Percentiles rank a stretch among this genome's conserved stretches.
Conservation (phyloP, 2,797 vertebrate species). For the Salmo trutta region DNA sequence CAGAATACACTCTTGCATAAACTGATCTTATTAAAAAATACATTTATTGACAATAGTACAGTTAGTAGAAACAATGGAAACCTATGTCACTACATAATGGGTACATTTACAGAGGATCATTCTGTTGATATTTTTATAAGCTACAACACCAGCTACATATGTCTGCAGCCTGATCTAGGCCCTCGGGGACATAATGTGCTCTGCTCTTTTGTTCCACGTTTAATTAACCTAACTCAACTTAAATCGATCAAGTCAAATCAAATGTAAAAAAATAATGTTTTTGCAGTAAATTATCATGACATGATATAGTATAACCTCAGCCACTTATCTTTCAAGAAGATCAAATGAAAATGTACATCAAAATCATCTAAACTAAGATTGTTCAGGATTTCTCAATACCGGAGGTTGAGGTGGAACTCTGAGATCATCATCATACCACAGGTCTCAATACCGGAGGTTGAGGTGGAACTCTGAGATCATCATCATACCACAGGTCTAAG, state of each 20-base stretch:
- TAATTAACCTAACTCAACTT: conserved; percentile 10
- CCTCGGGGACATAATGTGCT: not conserved
- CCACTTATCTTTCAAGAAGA: not conserved
- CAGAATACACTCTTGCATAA: conserved; percentile 8
- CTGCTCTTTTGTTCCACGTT: conserved; percentile 32
- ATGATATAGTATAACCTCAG: not conserved
- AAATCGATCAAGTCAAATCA: not conserved
- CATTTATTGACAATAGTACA: conserved; percentile 50
- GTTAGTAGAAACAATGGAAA: conserved; percentile 34
- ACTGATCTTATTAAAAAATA: conserved; percentile 46
- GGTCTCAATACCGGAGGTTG: too few relatives aligned
- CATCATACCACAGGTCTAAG: too few relatives aligned
- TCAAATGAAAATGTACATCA: not conserved
- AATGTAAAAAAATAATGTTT: not conserved
- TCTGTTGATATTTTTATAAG: conserved; percentile 9
- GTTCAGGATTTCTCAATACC: not conserved
- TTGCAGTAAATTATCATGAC: not conserved
- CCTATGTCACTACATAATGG: conserved; percentile 4
- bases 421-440: too few relatives aligned
- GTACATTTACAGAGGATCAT: conserved; percentile 12
- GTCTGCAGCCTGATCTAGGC: conserved; percentile 3
- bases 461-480: too few relatives aligned
- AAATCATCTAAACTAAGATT: not conserved
- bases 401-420: too few relatives aligned
- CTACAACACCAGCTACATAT: conserved; percentile 7